Evolutionary conservation across 1,140 invertebrate genomes (phyloP).

Genomic region (Bicyclus anynana): DNA sequence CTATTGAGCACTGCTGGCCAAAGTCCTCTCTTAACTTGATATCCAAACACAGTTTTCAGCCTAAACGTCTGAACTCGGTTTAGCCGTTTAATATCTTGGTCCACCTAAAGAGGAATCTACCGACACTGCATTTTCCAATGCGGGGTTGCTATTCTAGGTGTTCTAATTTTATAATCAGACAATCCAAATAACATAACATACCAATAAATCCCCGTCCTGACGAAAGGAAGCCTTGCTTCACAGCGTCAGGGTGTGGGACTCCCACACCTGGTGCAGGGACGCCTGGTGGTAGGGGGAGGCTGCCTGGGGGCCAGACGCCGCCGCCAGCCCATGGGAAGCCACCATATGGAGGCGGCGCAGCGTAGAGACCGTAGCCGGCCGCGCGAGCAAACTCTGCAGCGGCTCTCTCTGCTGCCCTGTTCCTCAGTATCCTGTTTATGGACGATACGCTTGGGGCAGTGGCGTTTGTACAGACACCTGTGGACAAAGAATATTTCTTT

Average conservation of each 20-base stretch:
- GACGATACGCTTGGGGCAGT: conserved; percentile 94
- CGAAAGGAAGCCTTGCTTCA: conserved; percentile 78
- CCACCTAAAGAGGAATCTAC: too few species aligned
- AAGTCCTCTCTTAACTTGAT: too few species aligned
- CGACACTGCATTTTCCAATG: too few species aligned
- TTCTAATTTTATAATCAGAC: too few species aligned
- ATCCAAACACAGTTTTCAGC: too few species aligned
- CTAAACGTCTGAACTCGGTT: too few species aligned
- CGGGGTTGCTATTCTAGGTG: too few species aligned
- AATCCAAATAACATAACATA: conserved; percentile 20
- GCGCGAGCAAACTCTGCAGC: conserved; percentile 95
- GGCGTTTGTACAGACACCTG: conserved; percentile 91
- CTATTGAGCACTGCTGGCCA: too few species aligned
- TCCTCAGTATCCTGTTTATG: conserved; percentile 94
- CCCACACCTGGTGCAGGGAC: conserved; percentile 74
- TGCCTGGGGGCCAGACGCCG: conserved; percentile 69
- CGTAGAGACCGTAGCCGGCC: conserved; percentile 92
- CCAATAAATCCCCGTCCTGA: conserved; percentile 71
- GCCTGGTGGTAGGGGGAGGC: conserved; percentile 71
- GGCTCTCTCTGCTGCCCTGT: conserved; percentile 94
- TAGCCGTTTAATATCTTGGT: too few species aligned
- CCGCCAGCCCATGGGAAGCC: conserved; percentile 79
- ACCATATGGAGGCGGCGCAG: conserved; percentile 83
- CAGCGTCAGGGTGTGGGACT: conserved; percentile 73
- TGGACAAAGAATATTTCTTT: conserved; percentile 27